These are phyloP conservation scores for Lepisosteus osseus DNA, from an alignment of 2,113 vertebrate genomes.

Conservation along the genomic window DNA sequence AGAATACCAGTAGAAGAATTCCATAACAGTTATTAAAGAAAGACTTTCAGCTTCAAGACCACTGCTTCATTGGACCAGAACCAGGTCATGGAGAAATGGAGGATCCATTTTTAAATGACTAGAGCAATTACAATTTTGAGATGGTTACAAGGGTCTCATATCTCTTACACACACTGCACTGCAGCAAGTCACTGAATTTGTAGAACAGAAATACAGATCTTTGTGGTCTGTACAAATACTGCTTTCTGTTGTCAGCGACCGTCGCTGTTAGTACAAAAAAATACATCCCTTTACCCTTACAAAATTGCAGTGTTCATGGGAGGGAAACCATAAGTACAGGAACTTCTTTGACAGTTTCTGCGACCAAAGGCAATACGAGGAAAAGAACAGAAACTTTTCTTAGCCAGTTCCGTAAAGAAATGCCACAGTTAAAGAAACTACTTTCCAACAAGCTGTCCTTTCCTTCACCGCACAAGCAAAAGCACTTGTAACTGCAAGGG, in stretches of 20 bases:
- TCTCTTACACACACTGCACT: too few species aligned
- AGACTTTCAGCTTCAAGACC: constrained; percentile 29
- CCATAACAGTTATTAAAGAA: constrained; percentile 32
- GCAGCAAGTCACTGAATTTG: too few species aligned
- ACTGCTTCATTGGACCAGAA: constrained; percentile 32
- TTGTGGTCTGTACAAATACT: too few species aligned
- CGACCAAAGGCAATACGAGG: constrained; percentile 8
- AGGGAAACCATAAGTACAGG: too few species aligned
- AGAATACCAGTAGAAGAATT: constrained; percentile 26
- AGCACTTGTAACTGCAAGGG: constrained; percentile 35
- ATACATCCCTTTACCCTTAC: too few species aligned
- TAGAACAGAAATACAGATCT: too few species aligned
- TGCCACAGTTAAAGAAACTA: constrained; percentile 14
- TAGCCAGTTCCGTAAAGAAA: constrained; percentile 25
- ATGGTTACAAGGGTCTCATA: background rate
- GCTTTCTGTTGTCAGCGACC: too few species aligned
- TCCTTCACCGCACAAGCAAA: constrained; percentile 34
- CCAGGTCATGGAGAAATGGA: constrained; percentile 38
- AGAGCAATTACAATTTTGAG: constrained; percentile 13
- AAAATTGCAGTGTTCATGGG: too few species aligned
- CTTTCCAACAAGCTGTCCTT: constrained; percentile 22
- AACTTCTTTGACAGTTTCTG: too few species aligned
- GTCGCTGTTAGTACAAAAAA: too few species aligned
- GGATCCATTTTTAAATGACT: constrained; percentile 31
- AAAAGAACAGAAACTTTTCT: constrained; percentile 27